Percentiles rank a stretch among this genome's conserved stretches.
phyloP scores from a whole-genome alignment of 2,113 vertebrate species.

The Saguinus imperator region DNA sequence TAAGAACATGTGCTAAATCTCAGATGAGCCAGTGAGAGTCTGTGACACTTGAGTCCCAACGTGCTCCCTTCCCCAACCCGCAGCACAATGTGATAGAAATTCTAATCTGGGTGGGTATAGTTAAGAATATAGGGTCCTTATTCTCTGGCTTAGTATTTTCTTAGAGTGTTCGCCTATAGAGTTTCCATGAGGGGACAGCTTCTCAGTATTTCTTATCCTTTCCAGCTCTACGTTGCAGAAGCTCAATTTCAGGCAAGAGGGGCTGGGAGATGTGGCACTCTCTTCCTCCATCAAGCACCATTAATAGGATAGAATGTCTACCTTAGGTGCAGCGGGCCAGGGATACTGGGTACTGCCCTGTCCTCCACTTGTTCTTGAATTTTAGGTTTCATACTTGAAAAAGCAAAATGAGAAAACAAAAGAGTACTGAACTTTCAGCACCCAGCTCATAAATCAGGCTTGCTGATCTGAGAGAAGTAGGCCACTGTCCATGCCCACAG shows the following conservation, averaged over 20 bases:
- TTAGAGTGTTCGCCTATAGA: background rate
- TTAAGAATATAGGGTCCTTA: background rate
- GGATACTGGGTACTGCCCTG: background rate
- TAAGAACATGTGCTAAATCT: background rate
- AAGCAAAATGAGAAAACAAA: background rate
- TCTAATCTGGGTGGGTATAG: background rate
- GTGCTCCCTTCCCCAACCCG: background rate
- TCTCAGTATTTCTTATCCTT: background rate
- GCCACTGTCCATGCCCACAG: background rate
- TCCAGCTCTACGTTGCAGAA: background rate
- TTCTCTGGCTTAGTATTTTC: background rate
- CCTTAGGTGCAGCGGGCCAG: background rate
- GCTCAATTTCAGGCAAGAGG: background rate
- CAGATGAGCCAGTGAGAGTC: background rate
- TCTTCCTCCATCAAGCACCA: background rate
- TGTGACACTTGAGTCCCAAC: background rate
- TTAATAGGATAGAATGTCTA: background rate
- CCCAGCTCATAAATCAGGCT: background rate
- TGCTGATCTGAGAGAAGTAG: background rate
- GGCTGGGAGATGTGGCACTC: background rate
- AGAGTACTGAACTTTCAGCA: background rate
- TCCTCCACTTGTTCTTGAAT: background rate
- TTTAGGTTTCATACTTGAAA: background rate
- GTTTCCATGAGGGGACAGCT: background rate
- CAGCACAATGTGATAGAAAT: background rate